Evolutionary conservation across 2,113 vertebrate species (phyloP).

Genomic region (Oreochromis spilurus): DNA sequence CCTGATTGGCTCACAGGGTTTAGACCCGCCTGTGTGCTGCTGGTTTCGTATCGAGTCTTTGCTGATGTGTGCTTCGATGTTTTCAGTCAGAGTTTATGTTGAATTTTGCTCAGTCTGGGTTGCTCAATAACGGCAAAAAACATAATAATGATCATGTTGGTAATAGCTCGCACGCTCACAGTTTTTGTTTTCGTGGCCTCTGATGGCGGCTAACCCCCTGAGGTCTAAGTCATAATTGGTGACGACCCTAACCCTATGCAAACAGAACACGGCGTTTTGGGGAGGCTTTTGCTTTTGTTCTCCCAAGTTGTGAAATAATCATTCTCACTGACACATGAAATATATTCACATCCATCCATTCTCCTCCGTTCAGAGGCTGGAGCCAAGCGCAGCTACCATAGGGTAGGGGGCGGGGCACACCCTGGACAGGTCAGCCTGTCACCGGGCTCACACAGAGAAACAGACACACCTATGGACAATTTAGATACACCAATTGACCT

Average conservation of each 20-base stretch:
- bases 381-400: not conserved
- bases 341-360: not conserved
- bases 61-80: not conserved
- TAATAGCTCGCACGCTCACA: not conserved
- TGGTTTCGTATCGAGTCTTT: not conserved
- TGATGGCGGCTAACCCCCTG: not conserved
- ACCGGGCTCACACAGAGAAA: not conserved
- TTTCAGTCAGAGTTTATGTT: not conserved
- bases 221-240: not conserved
- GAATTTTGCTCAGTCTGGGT: not conserved
- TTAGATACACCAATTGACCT: accelerated
- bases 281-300: not conserved
- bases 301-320: not conserved
- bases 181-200: not conserved
- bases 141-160: not conserved
- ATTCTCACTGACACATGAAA: not conserved
- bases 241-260: not conserved
- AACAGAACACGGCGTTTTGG: not conserved
- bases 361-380: not conserved
- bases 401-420: not conserved
- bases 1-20: not conserved
- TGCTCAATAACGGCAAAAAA: not conserved
- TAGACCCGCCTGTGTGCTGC: not conserved
- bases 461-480: not conserved
- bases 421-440: not conserved